phyloP scores from a whole-genome alignment of 2,888 invertebrate species.

The Thereva nobilitata region DNA sequence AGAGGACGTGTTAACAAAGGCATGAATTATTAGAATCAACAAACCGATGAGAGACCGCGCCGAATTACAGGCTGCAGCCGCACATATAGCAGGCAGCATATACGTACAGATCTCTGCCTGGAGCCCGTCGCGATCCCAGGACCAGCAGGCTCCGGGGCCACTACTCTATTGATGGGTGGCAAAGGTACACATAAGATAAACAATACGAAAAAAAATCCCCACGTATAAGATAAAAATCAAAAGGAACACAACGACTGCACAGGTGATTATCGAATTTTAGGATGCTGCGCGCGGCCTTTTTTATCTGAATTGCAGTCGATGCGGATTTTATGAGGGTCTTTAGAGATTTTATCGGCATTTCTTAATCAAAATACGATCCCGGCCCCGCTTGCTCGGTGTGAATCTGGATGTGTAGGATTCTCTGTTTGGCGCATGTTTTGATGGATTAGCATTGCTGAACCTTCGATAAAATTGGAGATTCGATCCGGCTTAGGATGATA shows the following conservation, averaged over 20 bases:
- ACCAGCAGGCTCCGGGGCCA: conserved; percentile 8
- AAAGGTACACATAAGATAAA: conserved; percentile 9
- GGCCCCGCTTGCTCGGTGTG: background rate
- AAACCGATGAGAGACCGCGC: conserved; percentile 39
- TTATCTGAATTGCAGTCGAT: conserved; percentile 25
- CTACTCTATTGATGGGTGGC: conserved; percentile 27
- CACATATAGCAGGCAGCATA: background rate
- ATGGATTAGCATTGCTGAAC: conserved; percentile 24
- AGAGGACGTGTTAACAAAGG: conserved; percentile 35
- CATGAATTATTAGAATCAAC: conserved; percentile 41
- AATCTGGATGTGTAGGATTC: conserved; percentile 29
- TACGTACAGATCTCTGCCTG: conserved; percentile 7
- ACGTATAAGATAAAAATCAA: background rate
- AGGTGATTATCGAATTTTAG: conserved; percentile 37
- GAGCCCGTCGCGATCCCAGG: conserved; percentile 8
- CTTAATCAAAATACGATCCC: conserved; percentile 24
- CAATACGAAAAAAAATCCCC: conserved; percentile 8
- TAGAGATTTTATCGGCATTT: conserved; percentile 30
- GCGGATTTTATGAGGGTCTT: conserved; percentile 27
- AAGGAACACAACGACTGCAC: conserved; percentile 16
- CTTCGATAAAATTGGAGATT: conserved; percentile 16
- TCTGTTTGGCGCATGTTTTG: conserved; percentile 35
- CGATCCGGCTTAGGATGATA: background rate
- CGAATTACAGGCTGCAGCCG: conserved; percentile 35
- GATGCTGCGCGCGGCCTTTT: conserved; percentile 29